phyloP scores from a whole-genome alignment of 2,888 invertebrate species.

The Pedicia rivosa region DNA sequence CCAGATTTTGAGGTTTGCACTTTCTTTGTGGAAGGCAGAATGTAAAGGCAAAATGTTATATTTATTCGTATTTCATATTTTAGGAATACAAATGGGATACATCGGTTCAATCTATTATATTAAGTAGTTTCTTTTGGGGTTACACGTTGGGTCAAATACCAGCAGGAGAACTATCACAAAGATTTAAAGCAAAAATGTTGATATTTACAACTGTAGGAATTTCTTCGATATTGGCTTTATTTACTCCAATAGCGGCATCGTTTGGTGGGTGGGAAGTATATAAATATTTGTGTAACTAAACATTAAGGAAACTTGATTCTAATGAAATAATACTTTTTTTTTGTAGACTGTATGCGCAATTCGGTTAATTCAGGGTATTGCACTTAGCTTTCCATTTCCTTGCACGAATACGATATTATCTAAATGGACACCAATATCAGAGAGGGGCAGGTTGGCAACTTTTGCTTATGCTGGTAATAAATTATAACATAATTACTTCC shows the following conservation, averaged over 20 bases:
- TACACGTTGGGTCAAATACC: constrained; percentile 58
- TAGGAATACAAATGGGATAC: constrained; percentile 28
- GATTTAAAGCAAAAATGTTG: constrained; percentile 57
- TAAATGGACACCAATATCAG: constrained; percentile 55
- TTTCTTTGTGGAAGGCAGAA: too few relatives aligned
- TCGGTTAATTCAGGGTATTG: constrained; percentile 56
- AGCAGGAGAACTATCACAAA: constrained; percentile 51
- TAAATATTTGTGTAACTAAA: too few relatives aligned
- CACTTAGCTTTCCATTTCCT: constrained; percentile 57
- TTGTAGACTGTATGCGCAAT: constrained; percentile 48
- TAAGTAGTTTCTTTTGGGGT: constrained; percentile 70
- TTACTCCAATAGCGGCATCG: constrained; percentile 49
- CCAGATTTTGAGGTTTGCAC: constrained; percentile 29
- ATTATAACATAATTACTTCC: too few relatives aligned
- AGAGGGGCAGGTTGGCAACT: constrained; percentile 41
- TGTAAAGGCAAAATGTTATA: too few relatives aligned
- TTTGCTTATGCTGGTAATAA: constrained; percentile 39
- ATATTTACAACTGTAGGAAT: constrained; percentile 37
- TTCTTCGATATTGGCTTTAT: constrained; percentile 44
- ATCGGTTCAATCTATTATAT: constrained; percentile 37
- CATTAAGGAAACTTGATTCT: too few relatives aligned
- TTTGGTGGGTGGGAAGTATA: constrained; percentile 37
- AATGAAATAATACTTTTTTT: too few relatives aligned
- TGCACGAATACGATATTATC: constrained; percentile 53
- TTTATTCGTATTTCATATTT: too few relatives aligned